phyloP scores from a whole-genome alignment of 2,888 invertebrate genomes.

The Nomada goodeniana region DNA sequence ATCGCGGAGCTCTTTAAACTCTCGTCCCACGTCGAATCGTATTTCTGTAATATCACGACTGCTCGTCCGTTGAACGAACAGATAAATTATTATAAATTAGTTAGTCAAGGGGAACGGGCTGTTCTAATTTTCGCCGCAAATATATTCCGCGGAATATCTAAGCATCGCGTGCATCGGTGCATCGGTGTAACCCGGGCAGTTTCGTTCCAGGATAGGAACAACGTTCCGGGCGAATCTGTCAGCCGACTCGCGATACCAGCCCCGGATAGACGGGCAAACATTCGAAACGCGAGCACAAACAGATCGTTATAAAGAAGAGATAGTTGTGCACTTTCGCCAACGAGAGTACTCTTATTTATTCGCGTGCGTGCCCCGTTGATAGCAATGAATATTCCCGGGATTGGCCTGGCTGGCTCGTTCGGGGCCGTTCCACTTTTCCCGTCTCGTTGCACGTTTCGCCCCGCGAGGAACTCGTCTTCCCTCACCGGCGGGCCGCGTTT shows the following conservation, averaged over 20 bases:
- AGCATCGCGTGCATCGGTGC: no score
- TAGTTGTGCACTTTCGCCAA: slow-evolving; percentile 27
- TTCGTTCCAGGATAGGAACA: slow-evolving; percentile 19
- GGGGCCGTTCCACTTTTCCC: neutral
- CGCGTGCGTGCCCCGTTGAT: slow-evolving; percentile 21
- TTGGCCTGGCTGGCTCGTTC: neutral
- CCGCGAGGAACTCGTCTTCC: slow-evolving; percentile 23
- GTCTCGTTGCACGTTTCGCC: neutral
- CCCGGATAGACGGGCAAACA: neutral
- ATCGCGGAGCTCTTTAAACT: no score
- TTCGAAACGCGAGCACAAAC: slow-evolving; percentile 23
- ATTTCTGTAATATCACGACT: no score
- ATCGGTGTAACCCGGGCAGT: neutral
- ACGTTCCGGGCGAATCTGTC: neutral
- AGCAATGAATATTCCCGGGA: slow-evolving; percentile 42
- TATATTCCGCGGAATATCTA: neutral
- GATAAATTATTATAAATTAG: no score
- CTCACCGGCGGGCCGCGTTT: slow-evolving; percentile 12
- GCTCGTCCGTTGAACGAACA: no score
- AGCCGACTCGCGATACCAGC: neutral
- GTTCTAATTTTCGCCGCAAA: neutral
- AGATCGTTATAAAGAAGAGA: slow-evolving; percentile 31
- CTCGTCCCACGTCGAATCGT: no score
- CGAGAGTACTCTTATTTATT: slow-evolving; percentile 49
- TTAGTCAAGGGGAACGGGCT: neutral